A percentile compares a stretch with the other conserved stretches of the same genome.
Conservation (phyloP, 2,113 vertebrate species). For the Amazona vittata region DNA sequence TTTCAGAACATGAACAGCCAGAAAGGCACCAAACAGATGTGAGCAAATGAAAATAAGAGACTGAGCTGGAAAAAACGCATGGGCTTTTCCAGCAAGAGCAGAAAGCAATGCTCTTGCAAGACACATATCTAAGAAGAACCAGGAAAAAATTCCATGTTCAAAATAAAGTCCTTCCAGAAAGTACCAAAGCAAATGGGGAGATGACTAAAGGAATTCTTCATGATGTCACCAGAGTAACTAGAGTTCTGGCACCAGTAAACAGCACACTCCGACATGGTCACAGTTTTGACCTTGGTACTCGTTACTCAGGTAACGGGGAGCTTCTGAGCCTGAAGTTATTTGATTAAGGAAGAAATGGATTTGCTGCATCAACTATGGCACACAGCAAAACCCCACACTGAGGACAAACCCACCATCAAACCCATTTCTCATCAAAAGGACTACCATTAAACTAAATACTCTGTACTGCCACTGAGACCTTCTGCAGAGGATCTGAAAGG, state of each 20-base stretch:
- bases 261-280: neutral
- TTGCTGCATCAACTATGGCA: neutral
- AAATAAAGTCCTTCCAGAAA: neutral
- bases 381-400: neutral
- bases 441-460: neutral
- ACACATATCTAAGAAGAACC: neutral
- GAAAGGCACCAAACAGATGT: neutral
- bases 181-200: neutral
- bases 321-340: neutral
- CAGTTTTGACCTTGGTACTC: fast-evolving
- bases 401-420: neutral
- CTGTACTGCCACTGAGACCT: neutral
- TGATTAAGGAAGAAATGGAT: neutral
- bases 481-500: neutral
- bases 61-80: neutral
- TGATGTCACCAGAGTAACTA: neutral
- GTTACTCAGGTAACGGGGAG: neutral
- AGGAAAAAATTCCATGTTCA: neutral
- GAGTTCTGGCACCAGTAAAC: neutral
- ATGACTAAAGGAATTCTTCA: neutral
- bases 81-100: neutral
- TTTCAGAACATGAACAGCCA: neutral
- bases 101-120: neutral
- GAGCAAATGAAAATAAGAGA: neutral
- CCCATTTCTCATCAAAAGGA: neutral